Conservation (phyloP, 2,113 vertebrate genomes). For the Rhipidura dahli region DNA sequence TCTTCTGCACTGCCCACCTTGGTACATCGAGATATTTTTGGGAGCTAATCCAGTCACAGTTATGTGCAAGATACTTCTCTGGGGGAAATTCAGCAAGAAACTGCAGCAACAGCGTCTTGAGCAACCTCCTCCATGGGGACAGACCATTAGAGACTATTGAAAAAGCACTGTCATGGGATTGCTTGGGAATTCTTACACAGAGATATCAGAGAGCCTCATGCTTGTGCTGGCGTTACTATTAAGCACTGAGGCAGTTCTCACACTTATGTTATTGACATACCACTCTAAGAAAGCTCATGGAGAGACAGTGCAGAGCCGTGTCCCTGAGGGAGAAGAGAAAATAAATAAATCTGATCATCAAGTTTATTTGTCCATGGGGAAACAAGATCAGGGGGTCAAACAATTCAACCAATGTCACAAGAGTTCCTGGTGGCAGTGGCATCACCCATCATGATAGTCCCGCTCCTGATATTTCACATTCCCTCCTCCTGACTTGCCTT, state of each 20-base stretch:
- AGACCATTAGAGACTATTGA: not conserved
- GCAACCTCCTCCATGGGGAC: not conserved
- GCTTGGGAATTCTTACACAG: not conserved
- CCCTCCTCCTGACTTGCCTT: not conserved
- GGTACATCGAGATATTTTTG: not conserved
- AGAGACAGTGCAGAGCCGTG: not conserved
- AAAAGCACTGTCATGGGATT: not conserved
- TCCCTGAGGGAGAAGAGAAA: not conserved
- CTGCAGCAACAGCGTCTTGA: accelerated
- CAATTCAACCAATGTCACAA: not conserved
- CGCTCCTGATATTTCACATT: not conserved
- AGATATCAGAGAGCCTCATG: not conserved
- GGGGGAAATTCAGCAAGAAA: not conserved
- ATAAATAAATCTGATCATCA: not conserved
- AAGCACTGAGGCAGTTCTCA: not conserved
- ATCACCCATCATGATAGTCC: not conserved
- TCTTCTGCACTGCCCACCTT: not conserved
- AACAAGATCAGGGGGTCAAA: not conserved
- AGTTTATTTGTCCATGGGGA: not conserved
- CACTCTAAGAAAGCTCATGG: not conserved
- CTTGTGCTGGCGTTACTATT: not conserved
- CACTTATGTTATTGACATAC: not conserved
- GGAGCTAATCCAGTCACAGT: not conserved
- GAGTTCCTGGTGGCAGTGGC: not conserved
- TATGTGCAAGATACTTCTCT: not conserved